Base-by-base conservation (phyloP, 2,797 vertebrate species). In the Clarias platycephalus region DNA sequence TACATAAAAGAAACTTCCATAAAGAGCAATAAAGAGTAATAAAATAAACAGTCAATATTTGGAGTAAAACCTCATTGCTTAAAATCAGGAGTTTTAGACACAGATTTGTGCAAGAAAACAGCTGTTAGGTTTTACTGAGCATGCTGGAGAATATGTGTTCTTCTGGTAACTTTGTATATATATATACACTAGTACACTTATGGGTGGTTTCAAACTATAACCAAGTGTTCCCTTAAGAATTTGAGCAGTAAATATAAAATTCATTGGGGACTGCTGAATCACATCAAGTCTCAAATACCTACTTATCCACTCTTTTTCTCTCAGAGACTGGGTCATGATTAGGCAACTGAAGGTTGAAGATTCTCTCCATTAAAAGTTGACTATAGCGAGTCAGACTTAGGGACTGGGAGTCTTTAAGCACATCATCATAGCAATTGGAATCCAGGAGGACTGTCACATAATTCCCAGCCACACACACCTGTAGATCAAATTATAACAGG, bases 361-460 rank as follows among this genome's bases (percentile, higher is more conserved):
- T 93, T 83, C 83, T 92, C 64, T 96, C 87, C 90, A 96, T 91
- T 67, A 97, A 90, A 87, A 91, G 82, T 44, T 87, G 66, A 28
- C 93, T 94, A 20, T 90, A 94, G 28, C 66, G 85, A 13, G 88
- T 92, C 82, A 95, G 94, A 88, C 96, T 94, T 82, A 98, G 87
- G 12, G 66, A 86, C 16, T 80, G 72, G 0, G 93, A 91, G 87
- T 97, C 96, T 83, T 93, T 90, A n/a, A 96, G 91, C 76, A 97
- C 93, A 0, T 75, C 16, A 13, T 97, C 95, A 0, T 96, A 97
- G 58, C 94, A 95, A 87, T 94, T 92, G 0, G 97, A 95, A 82
- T 98, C 97, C 92, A 98, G 86, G 82, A 98, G 90, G 60, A 98
- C 93, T 0, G 96, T 98, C 84, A 98, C 60, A 0, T 95, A 96